A percentile compares a stretch with the other conserved stretches of the same genome.
phyloP scores from a whole-genome alignment of 2,888 invertebrate genomes.

The Drosophila nr. medialis region DNA sequence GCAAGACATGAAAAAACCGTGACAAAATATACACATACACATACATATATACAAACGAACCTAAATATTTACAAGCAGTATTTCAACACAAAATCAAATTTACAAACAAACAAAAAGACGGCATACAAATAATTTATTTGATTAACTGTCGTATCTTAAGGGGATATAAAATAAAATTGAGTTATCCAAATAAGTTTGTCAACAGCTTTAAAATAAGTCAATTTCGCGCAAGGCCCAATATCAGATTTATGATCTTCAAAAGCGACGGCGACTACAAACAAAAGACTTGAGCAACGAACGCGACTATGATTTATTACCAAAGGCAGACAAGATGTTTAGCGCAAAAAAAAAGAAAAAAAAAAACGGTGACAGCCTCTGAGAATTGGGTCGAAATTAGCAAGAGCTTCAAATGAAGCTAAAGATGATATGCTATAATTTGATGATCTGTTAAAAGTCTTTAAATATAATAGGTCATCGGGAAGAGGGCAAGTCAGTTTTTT shows the following conservation, averaged over 20 bases:
- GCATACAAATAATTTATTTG: constrained; percentile 35
- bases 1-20: constrained; percentile 39
- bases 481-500: background rate
- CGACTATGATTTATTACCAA: constrained; percentile 65
- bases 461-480: background rate
- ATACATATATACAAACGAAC: background rate
- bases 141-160: constrained; percentile 28
- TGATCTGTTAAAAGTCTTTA: constrained; percentile 1
- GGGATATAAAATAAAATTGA: constrained; percentile 2
- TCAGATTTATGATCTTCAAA: constrained; percentile 70
- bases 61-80: constrained; percentile 14
- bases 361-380: constrained; percentile 60
- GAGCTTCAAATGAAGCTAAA: constrained; percentile 30
- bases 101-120: constrained; percentile 20
- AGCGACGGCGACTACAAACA: constrained; percentile 29
- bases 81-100: constrained; percentile 36
- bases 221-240: constrained; percentile 46
- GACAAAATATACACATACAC: constrained; percentile 37
- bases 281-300: constrained; percentile 54
- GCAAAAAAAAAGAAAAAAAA: constrained; percentile 9
- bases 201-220: constrained; percentile 27
- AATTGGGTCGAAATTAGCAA: constrained; percentile 75
- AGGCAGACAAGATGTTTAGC: constrained; percentile 40
- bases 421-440: constrained; percentile 38
- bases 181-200: constrained; percentile 16